These are phyloP conservation scores for Prionailurus bengalensis DNA, from an alignment of 2,113 vertebrate species.

Conservation along the genomic window DNA sequence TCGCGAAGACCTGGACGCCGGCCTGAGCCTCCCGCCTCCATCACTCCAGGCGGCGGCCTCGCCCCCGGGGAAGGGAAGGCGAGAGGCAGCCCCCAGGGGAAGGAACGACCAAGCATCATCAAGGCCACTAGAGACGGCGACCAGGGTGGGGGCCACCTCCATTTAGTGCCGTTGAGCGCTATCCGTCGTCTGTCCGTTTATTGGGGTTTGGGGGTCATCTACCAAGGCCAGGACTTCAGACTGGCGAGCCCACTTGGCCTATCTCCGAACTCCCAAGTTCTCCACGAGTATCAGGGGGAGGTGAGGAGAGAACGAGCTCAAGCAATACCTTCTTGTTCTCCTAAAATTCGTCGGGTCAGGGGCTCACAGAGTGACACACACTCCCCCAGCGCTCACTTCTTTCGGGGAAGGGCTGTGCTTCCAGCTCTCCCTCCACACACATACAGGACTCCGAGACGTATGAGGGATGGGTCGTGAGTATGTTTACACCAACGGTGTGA, in stretches of 20 bases:
- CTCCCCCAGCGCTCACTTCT: background rate
- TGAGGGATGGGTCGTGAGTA: background rate
- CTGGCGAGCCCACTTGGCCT: background rate
- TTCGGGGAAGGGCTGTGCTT: background rate
- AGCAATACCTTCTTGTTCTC: background rate
- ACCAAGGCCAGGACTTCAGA: background rate
- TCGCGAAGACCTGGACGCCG: rapidly evolving
- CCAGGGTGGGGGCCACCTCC: background rate
- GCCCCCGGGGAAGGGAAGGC: too few species aligned
- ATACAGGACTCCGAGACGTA: background rate
- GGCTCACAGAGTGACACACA: background rate
- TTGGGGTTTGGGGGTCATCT: background rate
- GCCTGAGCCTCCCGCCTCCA: background rate
- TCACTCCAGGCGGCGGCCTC: background rate
- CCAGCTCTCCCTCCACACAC: background rate
- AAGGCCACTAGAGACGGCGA: background rate
- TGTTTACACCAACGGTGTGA: background rate
- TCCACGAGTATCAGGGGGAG: too few species aligned
- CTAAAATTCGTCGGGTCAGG: background rate
- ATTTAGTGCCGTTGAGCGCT: rapidly evolving
- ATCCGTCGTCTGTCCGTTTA: rapidly evolving
- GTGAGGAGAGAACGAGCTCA: background rate
- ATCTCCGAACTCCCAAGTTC: background rate
- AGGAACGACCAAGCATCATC: rapidly evolving
- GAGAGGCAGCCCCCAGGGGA: background rate